Evolutionary conservation across 2,113 vertebrate genomes (phyloP).

Genomic region (Alouatta palliata): DNA sequence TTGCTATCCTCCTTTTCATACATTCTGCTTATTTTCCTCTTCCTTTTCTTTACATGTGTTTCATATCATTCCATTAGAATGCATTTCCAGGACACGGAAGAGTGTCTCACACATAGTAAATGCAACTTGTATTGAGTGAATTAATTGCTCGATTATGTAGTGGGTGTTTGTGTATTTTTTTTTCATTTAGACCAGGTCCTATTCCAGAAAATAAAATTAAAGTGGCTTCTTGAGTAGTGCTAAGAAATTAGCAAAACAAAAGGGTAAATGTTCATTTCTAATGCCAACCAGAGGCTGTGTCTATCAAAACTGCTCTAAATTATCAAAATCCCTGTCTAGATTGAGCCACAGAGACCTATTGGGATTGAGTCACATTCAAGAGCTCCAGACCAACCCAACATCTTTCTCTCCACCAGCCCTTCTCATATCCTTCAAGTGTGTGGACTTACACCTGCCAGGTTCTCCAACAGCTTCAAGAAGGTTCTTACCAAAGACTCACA

Average conservation of each 20-base stretch:
- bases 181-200: neutral
- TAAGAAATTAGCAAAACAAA: neutral
- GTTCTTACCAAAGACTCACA: slow-evolving; percentile 12
- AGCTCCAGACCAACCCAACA: neutral
- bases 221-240: neutral
- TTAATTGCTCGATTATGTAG: neutral
- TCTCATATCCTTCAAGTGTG: neutral
- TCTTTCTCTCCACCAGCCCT: neutral
- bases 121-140: neutral
- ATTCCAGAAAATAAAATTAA: slow-evolving; percentile 25
- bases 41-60: neutral
- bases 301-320: neutral
- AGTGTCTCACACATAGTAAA: neutral
- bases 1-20: neutral
- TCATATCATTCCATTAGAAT: neutral
- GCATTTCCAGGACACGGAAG: neutral
- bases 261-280: slow-evolving; percentile 28
- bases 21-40: neutral
- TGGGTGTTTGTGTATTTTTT: neutral
- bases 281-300: neutral
- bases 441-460: neutral
- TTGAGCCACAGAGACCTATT: neutral
- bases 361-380: neutral
- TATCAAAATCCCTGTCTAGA: slow-evolving; percentile 1
- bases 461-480: neutral